Conservation (phyloP, 2,888 invertebrate genomes). For the Perizoma flavofasciatum region DNA sequence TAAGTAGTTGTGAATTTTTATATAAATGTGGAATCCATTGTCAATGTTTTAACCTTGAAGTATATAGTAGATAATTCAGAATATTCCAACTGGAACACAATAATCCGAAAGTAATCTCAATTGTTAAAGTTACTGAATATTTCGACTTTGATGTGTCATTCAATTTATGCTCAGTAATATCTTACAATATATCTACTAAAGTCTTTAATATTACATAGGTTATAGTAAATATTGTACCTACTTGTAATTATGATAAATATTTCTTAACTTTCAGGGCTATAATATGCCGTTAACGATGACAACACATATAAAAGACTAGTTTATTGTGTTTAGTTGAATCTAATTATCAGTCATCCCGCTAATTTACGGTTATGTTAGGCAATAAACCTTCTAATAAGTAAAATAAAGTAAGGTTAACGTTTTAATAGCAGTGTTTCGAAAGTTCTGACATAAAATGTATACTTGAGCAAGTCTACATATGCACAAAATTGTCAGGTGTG, state of each 20-base stretch:
- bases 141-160: background rate
- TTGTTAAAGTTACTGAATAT: background rate
- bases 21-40: constrained; percentile 20
- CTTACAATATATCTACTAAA: background rate
- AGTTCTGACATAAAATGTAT: background rate
- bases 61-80: constrained; percentile 1
- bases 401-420: constrained; percentile 42
- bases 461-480: background rate
- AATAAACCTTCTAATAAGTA: constrained; percentile 44
- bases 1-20: constrained; percentile 28
- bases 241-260: constrained; percentile 10
- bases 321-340: constrained; percentile 37
- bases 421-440: constrained; percentile 26
- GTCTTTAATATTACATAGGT: background rate
- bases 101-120: background rate
- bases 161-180: background rate
- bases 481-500: too few species aligned
- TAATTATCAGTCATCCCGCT: constrained; percentile 29
- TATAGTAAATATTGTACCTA: background rate
- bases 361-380: constrained; percentile 48
- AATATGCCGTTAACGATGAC: constrained; percentile 26
- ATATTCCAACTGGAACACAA: background rate
- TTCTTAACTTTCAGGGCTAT: constrained; percentile 17
- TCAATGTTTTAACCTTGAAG: constrained; percentile 10
- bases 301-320: constrained; percentile 32